phyloP scores from a whole-genome alignment of 2,113 vertebrate species.

The Chaetura pelagica region DNA sequence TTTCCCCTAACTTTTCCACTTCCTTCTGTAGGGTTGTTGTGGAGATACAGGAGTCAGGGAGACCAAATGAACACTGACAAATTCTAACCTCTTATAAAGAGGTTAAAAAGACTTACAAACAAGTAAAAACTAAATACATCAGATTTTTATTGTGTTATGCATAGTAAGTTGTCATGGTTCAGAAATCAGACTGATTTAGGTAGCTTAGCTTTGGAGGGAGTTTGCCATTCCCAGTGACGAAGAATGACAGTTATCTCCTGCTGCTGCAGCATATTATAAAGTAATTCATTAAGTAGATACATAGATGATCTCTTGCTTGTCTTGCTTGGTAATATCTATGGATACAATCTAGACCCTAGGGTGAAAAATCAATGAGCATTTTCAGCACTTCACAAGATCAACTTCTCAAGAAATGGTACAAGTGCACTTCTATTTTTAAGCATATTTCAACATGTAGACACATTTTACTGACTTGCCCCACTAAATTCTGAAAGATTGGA shows the following conservation, averaged over 20 bases:
- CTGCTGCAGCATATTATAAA: neutral
- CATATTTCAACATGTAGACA: fast-evolving
- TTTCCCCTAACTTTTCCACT: neutral
- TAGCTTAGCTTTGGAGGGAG: neutral
- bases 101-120: neutral
- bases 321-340: neutral
- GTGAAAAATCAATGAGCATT: neutral
- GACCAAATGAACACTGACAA: neutral
- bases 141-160: neutral
- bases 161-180: neutral
- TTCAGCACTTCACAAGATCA: neutral
- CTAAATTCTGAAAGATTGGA: neutral
- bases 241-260: neutral
- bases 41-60: neutral
- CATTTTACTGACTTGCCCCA: neutral
- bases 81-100: neutral
- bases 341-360: neutral
- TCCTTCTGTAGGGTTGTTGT: neutral
- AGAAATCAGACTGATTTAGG: neutral
- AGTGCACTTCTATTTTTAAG: neutral
- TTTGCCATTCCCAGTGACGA: neutral
- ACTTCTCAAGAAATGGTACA: neutral
- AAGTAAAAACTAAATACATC: neutral
- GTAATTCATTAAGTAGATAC: neutral
- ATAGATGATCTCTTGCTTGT: neutral